phyloP scores from a whole-genome alignment of 2,113 vertebrate genomes.

The Panthera uncia region DNA sequence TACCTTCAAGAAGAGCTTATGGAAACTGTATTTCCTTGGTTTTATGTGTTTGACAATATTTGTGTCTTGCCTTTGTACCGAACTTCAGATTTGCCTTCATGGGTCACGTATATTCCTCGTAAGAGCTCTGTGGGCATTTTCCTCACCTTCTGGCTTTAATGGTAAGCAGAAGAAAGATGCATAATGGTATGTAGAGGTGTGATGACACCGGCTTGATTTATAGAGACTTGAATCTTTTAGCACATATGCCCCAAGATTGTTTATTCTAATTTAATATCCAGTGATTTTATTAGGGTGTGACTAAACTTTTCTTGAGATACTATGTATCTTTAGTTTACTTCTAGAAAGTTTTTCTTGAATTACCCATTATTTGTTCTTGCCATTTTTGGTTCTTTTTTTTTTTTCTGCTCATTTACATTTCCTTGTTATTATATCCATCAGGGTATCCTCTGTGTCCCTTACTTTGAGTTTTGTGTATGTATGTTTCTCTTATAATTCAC shows the following conservation, averaged over 20 bases:
- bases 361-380: background rate
- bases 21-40: background rate
- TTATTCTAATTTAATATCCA: background rate
- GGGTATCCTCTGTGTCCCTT: background rate
- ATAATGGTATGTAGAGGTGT: background rate
- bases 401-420: slow-evolving; percentile 26
- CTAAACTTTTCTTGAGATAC: background rate
- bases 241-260: background rate
- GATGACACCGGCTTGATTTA: background rate
- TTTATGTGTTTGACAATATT: background rate
- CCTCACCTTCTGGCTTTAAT: background rate
- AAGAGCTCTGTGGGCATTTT: background rate
- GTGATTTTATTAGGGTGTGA: background rate
- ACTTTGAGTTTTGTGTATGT: background rate
- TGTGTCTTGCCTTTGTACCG: background rate
- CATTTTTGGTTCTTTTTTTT: background rate
- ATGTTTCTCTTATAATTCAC: background rate
- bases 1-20: background rate
- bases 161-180: background rate
- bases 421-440: background rate
- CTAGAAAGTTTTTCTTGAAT: background rate
- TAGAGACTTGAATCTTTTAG: background rate
- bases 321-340: background rate
- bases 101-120: background rate
- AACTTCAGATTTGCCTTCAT: background rate